These are phyloP conservation scores for Danionella dracula DNA, from an alignment of 2,797 vertebrate genomes.

Conservation along the genomic window DNA sequence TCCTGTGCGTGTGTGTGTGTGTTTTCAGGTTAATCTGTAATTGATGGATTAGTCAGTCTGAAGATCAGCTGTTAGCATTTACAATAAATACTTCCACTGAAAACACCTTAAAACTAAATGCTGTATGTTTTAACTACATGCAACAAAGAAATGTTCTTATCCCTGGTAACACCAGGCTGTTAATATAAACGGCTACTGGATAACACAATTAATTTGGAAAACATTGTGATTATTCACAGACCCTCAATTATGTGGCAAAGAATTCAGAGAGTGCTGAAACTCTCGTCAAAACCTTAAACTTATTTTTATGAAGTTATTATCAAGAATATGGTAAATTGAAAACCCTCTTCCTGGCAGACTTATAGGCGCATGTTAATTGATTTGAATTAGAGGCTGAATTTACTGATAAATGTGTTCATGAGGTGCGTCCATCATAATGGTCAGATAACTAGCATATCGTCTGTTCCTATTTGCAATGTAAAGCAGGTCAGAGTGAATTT, in stretches of 20 bases:
- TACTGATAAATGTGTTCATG: neutral
- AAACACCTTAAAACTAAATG: neutral
- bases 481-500: slow-evolving; percentile 22
- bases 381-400: slow-evolving; percentile 9
- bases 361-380: neutral
- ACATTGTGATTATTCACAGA: too few relatives aligned
- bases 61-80: slow-evolving; percentile 20
- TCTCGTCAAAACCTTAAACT: neutral
- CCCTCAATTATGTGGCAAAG: neutral
- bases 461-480: slow-evolving; percentile 41
- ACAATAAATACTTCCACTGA: neutral
- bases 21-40: slow-evolving; percentile 39
- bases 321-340: too few relatives aligned
- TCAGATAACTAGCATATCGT: neutral
- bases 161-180: too few relatives aligned
- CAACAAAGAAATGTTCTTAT: too few relatives aligned
- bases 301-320: too few relatives aligned
- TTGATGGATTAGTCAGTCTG: slow-evolving; percentile 16
- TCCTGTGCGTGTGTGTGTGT: neutral
- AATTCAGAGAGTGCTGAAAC: neutral
- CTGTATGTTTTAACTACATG: neutral
- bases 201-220: too few relatives aligned
- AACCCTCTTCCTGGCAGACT: neutral
- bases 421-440: neutral
- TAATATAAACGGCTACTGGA: too few relatives aligned